These are phyloP conservation scores for Ormia ochracea DNA, from an alignment of 2,888 invertebrate genomes.

Conservation along the genomic window DNA sequence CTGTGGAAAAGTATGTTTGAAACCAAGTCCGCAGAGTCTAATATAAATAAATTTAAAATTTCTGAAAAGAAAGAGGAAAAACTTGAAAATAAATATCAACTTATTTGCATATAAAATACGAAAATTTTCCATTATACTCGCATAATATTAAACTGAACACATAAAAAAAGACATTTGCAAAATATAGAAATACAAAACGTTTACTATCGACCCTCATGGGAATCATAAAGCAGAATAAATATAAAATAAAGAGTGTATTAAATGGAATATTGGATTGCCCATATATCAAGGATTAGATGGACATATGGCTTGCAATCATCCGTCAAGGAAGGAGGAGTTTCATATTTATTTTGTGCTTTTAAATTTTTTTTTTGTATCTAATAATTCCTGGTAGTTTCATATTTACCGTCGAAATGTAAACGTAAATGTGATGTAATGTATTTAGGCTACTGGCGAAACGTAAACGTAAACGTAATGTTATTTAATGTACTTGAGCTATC, in stretches of 20 bases:
- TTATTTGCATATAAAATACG: conserved; percentile 60
- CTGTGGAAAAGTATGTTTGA: conserved; percentile 23
- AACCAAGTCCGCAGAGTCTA: conserved; percentile 53
- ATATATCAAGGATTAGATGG: conserved; percentile 24
- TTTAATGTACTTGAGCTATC: no score
- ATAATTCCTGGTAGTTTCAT: no score
- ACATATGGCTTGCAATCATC: conserved; percentile 3
- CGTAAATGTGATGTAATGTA: no score
- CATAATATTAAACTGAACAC: conserved; percentile 29
- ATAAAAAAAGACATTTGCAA: neutral
- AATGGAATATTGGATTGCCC: conserved; percentile 51
- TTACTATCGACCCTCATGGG: conserved; percentile 35
- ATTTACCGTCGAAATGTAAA: no score
- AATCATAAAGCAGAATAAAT: neutral
- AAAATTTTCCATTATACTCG: conserved; percentile 50
- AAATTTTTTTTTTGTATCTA: no score
- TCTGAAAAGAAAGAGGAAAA: conserved; percentile 34
- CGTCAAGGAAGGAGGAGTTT: neutral
- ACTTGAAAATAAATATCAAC: conserved; percentile 52
- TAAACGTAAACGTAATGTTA: no score
- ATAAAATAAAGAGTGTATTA: conserved; percentile 30
- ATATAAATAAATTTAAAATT: conserved; percentile 61
- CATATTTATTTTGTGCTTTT: neutral
- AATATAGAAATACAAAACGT: conserved; percentile 16
- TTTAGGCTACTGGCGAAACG: no score